Evolutionary conservation across 2,888 invertebrate genomes (phyloP), one percentile per base, ranked within the genome.

Genomic region (Dasysyrphus tricinctus): DNA sequence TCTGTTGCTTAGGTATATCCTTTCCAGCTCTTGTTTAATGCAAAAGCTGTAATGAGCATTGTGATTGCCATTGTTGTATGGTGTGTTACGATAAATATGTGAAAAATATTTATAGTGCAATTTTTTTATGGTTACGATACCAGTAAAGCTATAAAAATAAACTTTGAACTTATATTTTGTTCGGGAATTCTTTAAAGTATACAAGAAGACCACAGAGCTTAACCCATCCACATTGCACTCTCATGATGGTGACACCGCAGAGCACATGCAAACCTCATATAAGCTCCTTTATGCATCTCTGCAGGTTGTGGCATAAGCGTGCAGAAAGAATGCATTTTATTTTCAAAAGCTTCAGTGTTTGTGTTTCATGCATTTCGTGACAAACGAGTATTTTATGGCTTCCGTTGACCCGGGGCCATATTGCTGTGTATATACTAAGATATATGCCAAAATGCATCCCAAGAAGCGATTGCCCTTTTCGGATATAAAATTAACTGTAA

Each of bases 341-440:
- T 57, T 57, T 51, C 8, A n/a, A n/a, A n/a, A 80, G 51, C 80
- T 85, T 69, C 49, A 77, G 86, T 81, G 47, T 76, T 59, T 83
- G 70, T 76, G 57, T 65, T 59, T 65, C 84, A 88, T 88, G 91
- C 90, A 90, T 92, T 92, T 91, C 92, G 92, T 92, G 92, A 92
- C 92, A 92, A 92, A 92, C 91, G 92, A 92, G 92, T 89, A 91
- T 92, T 92, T 92, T 92, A 92, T 92, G 90, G 92, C 91, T 92
- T 92, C 92, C 92, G 92, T 92, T 92, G 92, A 92, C 92, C 92
- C 91, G 90, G 63, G 63, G 67, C 34, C 67, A 67, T 69, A 12
- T 51, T 51, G 69, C 11, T 47, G 16, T n/a, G n/a, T n/a, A n/a
- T n/a, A n/a, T n/a, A n/a, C n/a, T n/a, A n/a, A n/a, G n/a, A n/a